These are phyloP conservation scores for Drosophila orena DNA, from an alignment of 1,140 invertebrate species.

Conservation along the genomic window DNA sequence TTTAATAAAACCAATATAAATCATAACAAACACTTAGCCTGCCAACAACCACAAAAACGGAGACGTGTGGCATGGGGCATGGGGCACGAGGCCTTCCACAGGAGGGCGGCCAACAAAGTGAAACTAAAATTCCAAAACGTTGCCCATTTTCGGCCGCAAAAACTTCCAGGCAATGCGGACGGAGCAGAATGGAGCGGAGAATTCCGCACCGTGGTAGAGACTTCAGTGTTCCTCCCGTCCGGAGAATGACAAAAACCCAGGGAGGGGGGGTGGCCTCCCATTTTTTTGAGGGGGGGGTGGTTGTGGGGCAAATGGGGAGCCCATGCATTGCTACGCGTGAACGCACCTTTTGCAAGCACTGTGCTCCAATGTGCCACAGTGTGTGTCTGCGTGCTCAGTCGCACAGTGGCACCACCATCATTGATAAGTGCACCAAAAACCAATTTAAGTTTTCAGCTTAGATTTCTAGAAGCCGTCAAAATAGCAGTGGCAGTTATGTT, in stretches of 20 bases:
- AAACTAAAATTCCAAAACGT: slow-evolving; percentile 82
- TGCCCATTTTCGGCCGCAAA: slow-evolving; percentile 79
- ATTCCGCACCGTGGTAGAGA: slow-evolving; percentile 48
- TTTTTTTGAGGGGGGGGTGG: not conserved
- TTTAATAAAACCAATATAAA: slow-evolving; percentile 84
- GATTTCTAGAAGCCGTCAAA: too few species aligned
- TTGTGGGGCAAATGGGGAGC: not conserved
- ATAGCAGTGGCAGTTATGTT: too few species aligned
- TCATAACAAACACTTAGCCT: slow-evolving; percentile 81
- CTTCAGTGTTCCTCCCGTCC: slow-evolving; percentile 20
- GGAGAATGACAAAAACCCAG: slow-evolving; percentile 53
- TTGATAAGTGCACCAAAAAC: not conserved
- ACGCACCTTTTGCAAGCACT: slow-evolving; percentile 71
- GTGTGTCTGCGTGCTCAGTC: slow-evolving; percentile 35
- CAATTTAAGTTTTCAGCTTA: not conserved
- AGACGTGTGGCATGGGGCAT: slow-evolving; percentile 1
- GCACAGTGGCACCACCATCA: slow-evolving; percentile 18
- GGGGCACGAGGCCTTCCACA: not conserved
- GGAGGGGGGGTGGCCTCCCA: not conserved
- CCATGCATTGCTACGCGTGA: slow-evolving; percentile 77
- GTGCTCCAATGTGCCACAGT: slow-evolving; percentile 24
- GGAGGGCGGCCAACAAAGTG: slow-evolving; percentile 63
- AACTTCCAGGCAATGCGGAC: slow-evolving; percentile 48
- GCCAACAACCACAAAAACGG: slow-evolving; percentile 49
- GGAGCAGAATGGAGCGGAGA: slow-evolving; percentile 51